Percentiles rank a stretch among this genome's conserved stretches.
Evolutionary conservation across 2,113 vertebrate genomes (phyloP).

Genomic region (Leptocoma aspasia): DNA sequence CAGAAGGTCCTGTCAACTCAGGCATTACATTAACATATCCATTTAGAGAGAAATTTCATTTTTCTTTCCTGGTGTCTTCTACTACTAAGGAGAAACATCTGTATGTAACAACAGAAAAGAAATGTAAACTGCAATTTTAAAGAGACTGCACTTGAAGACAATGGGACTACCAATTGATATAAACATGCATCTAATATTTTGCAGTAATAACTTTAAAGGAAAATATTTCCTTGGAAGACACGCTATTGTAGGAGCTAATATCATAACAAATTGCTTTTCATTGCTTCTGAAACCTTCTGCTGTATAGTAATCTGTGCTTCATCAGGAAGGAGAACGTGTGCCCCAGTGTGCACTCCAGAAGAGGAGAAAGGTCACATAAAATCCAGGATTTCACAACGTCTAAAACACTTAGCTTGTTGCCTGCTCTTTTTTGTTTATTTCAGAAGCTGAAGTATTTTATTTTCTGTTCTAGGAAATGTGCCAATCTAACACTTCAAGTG

Average conservation of each 20-base stretch:
- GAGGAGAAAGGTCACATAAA: neutral
- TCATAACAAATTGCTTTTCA: neutral
- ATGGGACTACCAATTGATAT: neutral
- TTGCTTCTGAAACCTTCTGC: neutral
- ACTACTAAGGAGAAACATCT: neutral
- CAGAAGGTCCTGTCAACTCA: neutral
- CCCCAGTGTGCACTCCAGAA: neutral
- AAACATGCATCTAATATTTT: neutral
- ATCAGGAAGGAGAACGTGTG: neutral
- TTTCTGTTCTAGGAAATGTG: neutral
- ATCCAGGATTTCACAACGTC: neutral
- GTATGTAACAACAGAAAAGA: neutral
- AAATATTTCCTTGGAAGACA: neutral
- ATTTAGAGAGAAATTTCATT: neutral
- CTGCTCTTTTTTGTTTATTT: neutral
- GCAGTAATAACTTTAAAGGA: neutral
- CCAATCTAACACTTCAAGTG: neutral
- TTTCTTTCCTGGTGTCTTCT: neutral
- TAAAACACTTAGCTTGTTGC: fast-evolving
- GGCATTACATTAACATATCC: neutral
- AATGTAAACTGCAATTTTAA: neutral
- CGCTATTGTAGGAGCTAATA: neutral
- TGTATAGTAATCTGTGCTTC: neutral
- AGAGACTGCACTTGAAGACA: neutral
- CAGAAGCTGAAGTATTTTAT: neutral